These are phyloP conservation scores for Machaerirhynchus nigripectus DNA, from an alignment of 2,113 vertebrate genomes.

Conservation along the genomic window DNA sequence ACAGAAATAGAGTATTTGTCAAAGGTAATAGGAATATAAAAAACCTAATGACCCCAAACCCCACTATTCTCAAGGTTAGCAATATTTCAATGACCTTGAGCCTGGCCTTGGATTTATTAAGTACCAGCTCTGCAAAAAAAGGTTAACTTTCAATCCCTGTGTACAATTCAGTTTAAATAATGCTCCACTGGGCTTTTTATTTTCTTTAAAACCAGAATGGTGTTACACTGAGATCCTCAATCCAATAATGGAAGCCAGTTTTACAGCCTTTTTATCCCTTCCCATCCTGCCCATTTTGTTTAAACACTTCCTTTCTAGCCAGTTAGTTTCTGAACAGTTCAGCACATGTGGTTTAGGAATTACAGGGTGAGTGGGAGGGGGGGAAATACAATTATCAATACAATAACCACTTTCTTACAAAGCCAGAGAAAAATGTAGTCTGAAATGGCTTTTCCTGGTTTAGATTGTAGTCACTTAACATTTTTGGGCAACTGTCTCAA, in stretches of 20 bases:
- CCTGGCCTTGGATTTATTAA: neutral
- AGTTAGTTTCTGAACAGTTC: neutral
- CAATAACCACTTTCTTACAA: neutral
- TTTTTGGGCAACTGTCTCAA: neutral
- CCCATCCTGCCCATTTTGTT: neutral
- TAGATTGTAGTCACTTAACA: neutral
- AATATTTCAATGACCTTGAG: slow-evolving; percentile 47
- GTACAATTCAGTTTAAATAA: neutral
- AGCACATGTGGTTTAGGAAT: neutral
- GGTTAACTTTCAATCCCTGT: neutral
- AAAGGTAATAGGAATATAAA: neutral
- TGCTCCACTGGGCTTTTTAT: neutral
- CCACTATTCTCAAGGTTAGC: neutral
- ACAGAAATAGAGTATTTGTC: neutral
- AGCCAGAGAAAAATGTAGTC: neutral
- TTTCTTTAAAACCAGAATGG: neutral
- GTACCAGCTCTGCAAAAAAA: neutral
- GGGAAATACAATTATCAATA: neutral
- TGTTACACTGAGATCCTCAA: neutral
- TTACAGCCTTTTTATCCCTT: neutral
- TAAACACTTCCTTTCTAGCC: neutral
- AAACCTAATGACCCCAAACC: rapidly evolving
- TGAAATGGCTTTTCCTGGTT: neutral
- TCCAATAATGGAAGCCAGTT: neutral
- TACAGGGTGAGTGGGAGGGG: neutral